Evolutionary conservation across 2,797 vertebrate species (phyloP).

Genomic region (Setipinna tenuifilis): DNA sequence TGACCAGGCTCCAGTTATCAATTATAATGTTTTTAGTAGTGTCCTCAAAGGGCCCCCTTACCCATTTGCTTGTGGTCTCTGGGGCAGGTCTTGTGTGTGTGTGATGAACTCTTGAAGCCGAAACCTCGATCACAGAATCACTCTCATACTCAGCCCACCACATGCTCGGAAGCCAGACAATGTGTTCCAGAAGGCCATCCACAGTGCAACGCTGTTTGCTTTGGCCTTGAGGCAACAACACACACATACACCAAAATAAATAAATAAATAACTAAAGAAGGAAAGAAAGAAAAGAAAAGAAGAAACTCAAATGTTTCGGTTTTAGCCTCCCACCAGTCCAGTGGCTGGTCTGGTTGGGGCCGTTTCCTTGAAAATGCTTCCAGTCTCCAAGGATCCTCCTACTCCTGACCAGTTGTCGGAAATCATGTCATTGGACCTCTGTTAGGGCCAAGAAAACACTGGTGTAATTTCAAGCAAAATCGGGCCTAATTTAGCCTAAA

Average conservation of each 20-base stretch:
- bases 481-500: neutral
- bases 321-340: neutral
- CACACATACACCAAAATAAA: neutral
- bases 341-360: neutral
- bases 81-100: too few relatives aligned
- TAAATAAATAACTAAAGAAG: too few relatives aligned
- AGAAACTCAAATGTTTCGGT: neutral
- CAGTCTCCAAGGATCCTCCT: neutral
- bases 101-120: neutral
- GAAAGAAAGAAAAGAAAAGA: too few relatives aligned
- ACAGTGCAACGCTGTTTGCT: neutral
- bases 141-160: neutral
- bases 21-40: too few relatives aligned
- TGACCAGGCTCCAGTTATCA: too few relatives aligned
- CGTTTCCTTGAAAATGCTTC: neutral
- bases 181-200: neutral
- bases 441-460: neutral
- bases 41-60: too few relatives aligned
- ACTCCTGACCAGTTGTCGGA: neutral
- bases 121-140: neutral
- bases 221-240: neutral
- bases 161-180: neutral
- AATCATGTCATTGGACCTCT: neutral
- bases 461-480: neutral
- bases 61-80: too few relatives aligned